A percentile compares a stretch with the other conserved stretches of the same genome.
Evolutionary conservation across 2,797 vertebrate species (phyloP).

Genomic region (Orestias chungarensis): DNA sequence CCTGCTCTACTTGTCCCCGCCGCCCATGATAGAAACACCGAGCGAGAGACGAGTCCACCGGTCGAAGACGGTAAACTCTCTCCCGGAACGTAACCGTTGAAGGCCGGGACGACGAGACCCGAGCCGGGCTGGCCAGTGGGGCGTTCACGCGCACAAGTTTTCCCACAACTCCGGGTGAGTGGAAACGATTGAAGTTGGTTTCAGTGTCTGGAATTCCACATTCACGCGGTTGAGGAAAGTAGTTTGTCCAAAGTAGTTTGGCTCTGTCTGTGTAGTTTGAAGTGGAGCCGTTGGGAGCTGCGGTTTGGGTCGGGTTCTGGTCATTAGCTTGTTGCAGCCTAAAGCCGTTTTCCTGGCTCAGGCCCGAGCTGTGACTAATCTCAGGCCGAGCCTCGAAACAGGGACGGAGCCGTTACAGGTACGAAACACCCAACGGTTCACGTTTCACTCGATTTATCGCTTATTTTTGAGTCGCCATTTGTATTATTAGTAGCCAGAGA

Average conservation of each 20-base stretch:
- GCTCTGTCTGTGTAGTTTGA: constrained; percentile 42
- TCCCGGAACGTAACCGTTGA: constrained; percentile 5
- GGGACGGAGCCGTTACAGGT: constrained; percentile 29
- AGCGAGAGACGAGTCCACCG: constrained; percentile 59
- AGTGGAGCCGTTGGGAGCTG: too few relatives aligned
- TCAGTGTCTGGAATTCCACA: too few relatives aligned
- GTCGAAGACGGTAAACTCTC: constrained; percentile 26
- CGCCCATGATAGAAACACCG: constrained; percentile 68
- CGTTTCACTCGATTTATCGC: neutral
- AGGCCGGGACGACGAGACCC: constrained; percentile 4
- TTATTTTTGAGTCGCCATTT: neutral
- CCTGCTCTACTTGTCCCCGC: constrained; percentile 63
- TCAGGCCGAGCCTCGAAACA: constrained; percentile 56
- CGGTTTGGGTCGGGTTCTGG: neutral
- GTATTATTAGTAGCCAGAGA: neutral
- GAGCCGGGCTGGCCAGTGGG: too few relatives aligned
- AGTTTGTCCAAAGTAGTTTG: too few relatives aligned
- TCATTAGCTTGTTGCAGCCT: constrained; percentile 26
- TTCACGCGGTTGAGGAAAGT: constrained; percentile 48
- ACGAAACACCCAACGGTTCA: neutral
- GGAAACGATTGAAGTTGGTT: constrained; percentile 44
- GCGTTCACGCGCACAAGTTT: constrained; percentile 22
- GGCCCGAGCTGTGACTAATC: constrained; percentile 67
- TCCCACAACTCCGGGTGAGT: constrained; percentile 66
- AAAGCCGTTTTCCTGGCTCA: constrained; percentile 59